Base-by-base conservation (phyloP, 2,888 invertebrate genomes). In the Hedya salicella region DNA sequence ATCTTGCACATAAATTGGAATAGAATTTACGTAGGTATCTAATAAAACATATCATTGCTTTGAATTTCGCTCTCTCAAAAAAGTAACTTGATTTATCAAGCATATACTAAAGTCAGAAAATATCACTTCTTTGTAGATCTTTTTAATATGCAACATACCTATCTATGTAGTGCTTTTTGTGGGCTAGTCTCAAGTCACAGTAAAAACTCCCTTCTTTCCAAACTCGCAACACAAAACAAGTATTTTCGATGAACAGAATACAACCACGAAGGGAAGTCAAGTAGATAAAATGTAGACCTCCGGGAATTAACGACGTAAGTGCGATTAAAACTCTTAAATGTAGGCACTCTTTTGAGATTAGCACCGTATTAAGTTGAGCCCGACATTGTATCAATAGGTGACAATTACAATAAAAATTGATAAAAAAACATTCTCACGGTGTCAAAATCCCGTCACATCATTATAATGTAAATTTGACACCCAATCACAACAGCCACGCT, bases 381-480 rank as follows among this genome's bases (percentile, higher is more conserved):
- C 44, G 32, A 17, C 32, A 44, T 44, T 9, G 44, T 44, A 52
- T 59, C 30, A 53, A 59, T 46, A 60, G 39, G 65, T 60, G 65
- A 63, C 57, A 40, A 72, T 72, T 62, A 71, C 68, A 71, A 73
- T 69, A 69, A 67, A 70, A 71, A 56, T 13, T 50, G 64, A 71
- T 50, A 70, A 67, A 73, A 78, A 79, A 80, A 78, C 75, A 80
- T 87, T 90, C 90, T 81, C 89, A 89, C 88, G 83, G 72, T 72
- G 66, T 75, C 79, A 77, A 75, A 77, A 80, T 78, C 75, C 70
- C 69, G 70, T 75, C 74, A 75, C 71, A 75, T 78, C 75, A 82
- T 85, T 85, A 83, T 85, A 85, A 89, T 88, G 85, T 85, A 89
- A 88, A 89, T 90, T 86, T 91, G 91, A 91, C 91, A 89, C 80